These are phyloP conservation scores for Apamea sordens DNA, from an alignment of 2,888 invertebrate genomes.

Conservation along the genomic window DNA sequence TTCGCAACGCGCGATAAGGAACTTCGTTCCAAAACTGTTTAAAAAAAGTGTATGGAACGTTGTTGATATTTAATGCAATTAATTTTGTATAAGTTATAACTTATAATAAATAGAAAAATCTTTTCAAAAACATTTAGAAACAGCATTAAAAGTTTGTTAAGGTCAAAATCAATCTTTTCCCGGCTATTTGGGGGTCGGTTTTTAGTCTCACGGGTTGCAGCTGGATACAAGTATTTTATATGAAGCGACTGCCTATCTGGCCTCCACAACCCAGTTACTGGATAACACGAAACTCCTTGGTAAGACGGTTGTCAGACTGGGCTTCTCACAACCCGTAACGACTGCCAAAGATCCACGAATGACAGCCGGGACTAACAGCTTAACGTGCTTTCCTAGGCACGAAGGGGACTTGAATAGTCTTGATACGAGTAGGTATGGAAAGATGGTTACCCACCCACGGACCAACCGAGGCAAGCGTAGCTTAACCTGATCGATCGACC, in stretches of 20 bases:
- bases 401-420: background rate
- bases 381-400: background rate
- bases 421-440: background rate
- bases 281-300: background rate
- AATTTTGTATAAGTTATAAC: background rate
- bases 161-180: background rate
- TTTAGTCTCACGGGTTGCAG: too few relatives aligned
- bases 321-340: background rate
- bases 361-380: background rate
- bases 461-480: background rate
- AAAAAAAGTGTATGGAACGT: background rate
- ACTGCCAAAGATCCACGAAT: background rate
- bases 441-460: background rate
- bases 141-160: background rate
- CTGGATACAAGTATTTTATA: background rate
- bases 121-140: background rate
- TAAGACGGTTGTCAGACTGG: background rate
- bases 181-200: background rate
- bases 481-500: background rate
- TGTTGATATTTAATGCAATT: background rate
- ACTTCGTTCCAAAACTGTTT: too few relatives aligned
- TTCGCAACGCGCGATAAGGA: too few relatives aligned
- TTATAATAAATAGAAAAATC: background rate
- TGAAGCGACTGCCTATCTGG: background rate
- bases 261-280: background rate